Evolutionary conservation across 2,888 invertebrate genomes (phyloP), one percentile per base, ranked within the genome.

Genomic region (Atethmia centrago): DNA sequence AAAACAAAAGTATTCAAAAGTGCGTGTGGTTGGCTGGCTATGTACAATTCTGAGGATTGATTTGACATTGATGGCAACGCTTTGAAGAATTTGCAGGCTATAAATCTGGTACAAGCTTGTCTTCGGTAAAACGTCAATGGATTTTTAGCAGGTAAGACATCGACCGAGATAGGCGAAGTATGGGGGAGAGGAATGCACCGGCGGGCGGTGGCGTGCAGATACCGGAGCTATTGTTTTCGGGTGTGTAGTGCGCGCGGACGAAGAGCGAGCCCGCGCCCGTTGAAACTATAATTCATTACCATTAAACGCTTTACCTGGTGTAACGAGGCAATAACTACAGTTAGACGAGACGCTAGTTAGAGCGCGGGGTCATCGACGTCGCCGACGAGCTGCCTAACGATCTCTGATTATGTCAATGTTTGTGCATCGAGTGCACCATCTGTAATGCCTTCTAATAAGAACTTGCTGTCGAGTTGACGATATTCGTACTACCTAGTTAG

Each of bases 111-210:
- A 47, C 62, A 63, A 67, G 76, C 72, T 71, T 78, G 68, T 66
- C 47, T 69, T 73, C 55, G 4, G 64, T 79, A 79, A 84, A 65
- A 84, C 84, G 82, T 91, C 91, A 85, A 95, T 95, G 95, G 94
- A 92, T 91, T 90, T 91, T 87, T 94, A 93, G 82, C 90, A 95
- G 94, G 95, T 94, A 92, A 89, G 87, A 36, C 89, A 87, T 80
- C 59, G 40, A 76, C 73, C n/a, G 66, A 72, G 65, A 79, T 78
- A 82, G 82, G 78, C 71, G 73, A 84, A 84, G 80, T 86, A 88
- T 89, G 86, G 83, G 83, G 81, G 84, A 86, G 78, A 82, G 87
- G 88, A 91, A 90, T 93, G 90, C 88, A 88, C 89, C 90, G 90
- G 91, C 82, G 77, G 49, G 40, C 77, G 80, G 69, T 66, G 65